These are phyloP conservation scores for Andrena hattorfiana DNA, from an alignment of 2,888 invertebrate species.

Conservation along the genomic window DNA sequence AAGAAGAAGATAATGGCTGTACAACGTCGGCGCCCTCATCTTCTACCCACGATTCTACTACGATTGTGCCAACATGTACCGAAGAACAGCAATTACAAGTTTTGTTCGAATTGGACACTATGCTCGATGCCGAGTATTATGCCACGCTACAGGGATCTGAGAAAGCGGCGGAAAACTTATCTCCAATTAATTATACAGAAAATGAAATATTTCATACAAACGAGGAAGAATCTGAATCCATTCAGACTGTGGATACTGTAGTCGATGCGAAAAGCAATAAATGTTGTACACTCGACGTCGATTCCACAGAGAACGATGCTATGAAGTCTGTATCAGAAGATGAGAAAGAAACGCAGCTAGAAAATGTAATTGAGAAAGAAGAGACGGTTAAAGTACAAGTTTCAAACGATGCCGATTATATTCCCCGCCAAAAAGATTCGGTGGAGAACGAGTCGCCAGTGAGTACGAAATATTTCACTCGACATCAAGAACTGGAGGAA, in stretches of 20 bases:
- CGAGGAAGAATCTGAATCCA: slow-evolving; percentile 31
- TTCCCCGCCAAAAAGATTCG: not conserved
- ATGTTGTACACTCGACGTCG: slow-evolving; percentile 8
- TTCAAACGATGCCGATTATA: not conserved
- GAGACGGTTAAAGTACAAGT: slow-evolving; percentile 17
- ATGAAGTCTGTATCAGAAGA: slow-evolving; percentile 2
- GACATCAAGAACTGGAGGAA: slow-evolving; percentile 10
- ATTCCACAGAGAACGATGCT: not conserved
- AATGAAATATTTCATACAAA: not conserved
- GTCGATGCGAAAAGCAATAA: slow-evolving; percentile 29
- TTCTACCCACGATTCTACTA: slow-evolving; percentile 50
- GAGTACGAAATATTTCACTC: not conserved
- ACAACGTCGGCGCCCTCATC: slow-evolving; percentile 62
- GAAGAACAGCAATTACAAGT: slow-evolving; percentile 82
- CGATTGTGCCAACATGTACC: slow-evolving; percentile 65
- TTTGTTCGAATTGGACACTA: slow-evolving; percentile 81
- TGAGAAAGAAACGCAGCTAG: not conserved
- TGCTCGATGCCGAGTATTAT: slow-evolving; percentile 82
- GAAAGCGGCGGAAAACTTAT: slow-evolving; percentile 48
- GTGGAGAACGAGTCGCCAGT: not conserved
- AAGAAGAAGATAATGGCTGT: slow-evolving; percentile 81
- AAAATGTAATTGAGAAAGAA: not conserved
- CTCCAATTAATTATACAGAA: slow-evolving; percentile 24
- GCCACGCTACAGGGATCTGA: slow-evolving; percentile 74
- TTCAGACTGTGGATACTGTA: slow-evolving; percentile 12